These are phyloP conservation scores for Pherbina coryleti DNA, from an alignment of 2,888 invertebrate genomes.

Conservation along the genomic window DNA sequence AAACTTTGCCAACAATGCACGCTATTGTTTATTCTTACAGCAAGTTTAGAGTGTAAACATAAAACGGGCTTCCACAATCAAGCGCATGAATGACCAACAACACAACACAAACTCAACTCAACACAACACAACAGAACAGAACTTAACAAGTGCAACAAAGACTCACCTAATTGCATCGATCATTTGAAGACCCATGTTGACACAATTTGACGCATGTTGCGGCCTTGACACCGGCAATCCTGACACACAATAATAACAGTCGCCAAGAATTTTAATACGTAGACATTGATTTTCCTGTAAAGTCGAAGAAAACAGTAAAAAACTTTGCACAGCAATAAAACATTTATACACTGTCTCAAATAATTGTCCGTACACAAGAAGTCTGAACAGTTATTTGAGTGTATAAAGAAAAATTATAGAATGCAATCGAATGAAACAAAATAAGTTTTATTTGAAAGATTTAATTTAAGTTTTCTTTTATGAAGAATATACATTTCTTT, in stretches of 20 bases:
- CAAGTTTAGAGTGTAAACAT: neutral
- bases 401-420: too few species aligned
- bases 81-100: neutral
- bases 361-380: too few species aligned
- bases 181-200: slow-evolving; percentile 96
- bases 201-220: slow-evolving; percentile 95
- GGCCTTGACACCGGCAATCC: slow-evolving; percentile 92
- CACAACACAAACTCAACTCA: neutral
- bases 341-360: too few species aligned
- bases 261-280: slow-evolving; percentile 95
- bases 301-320: slow-evolving; percentile 35
- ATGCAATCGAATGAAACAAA: too few species aligned
- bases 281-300: slow-evolving; percentile 93
- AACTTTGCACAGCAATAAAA: neutral
- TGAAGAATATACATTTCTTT: too few species aligned
- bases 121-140: neutral
- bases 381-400: too few species aligned
- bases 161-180: slow-evolving; percentile 90
- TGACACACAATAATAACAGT: slow-evolving; percentile 96
- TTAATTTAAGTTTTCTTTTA: too few species aligned
- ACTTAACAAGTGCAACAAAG: neutral
- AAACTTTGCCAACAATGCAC: neutral
- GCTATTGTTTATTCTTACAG: neutral
- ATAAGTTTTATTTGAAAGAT: too few species aligned
- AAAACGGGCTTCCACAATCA: neutral